A percentile compares a stretch with the other conserved stretches of the same genome.
Evolutionary conservation across 2,113 vertebrate species (phyloP).

Genomic region (Cheirogaleus medius): DNA sequence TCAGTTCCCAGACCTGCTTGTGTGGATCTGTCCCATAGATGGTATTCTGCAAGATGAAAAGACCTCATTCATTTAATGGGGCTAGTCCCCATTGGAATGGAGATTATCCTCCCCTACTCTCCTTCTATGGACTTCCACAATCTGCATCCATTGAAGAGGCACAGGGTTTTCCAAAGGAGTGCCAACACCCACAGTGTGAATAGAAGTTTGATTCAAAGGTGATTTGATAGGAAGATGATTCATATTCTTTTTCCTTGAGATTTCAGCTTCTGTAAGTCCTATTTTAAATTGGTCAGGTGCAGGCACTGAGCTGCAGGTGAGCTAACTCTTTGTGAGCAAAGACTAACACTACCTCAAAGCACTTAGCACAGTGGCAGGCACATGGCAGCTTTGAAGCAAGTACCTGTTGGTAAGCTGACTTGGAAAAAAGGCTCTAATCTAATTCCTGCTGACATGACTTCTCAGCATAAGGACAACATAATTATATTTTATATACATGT

Average conservation of each 20-base stretch:
- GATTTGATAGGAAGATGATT: background rate
- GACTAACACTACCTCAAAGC: background rate
- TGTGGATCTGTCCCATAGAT: background rate
- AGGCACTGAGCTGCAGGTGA: background rate
- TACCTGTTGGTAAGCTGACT: background rate
- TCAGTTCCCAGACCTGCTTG: background rate
- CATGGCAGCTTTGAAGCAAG: background rate
- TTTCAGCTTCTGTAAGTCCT: background rate
- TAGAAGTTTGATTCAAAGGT: background rate
- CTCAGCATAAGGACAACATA: background rate
- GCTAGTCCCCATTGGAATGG: rapidly evolving
- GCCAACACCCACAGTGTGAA: background rate
- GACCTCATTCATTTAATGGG: background rate
- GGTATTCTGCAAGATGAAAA: background rate
- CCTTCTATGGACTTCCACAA: background rate
- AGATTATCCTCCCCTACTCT: background rate
- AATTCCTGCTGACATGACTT: background rate
- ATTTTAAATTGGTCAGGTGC: background rate
- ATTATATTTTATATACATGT: background rate
- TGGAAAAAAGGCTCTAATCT: background rate
- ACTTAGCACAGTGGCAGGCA: background rate
- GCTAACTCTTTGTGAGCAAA: background rate
- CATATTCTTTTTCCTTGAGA: background rate
- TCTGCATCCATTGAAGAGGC: background rate
- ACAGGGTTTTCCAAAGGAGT: background rate